Evolutionary conservation across 2,113 vertebrate genomes (phyloP).

Genomic region (Zosterops lateralis): DNA sequence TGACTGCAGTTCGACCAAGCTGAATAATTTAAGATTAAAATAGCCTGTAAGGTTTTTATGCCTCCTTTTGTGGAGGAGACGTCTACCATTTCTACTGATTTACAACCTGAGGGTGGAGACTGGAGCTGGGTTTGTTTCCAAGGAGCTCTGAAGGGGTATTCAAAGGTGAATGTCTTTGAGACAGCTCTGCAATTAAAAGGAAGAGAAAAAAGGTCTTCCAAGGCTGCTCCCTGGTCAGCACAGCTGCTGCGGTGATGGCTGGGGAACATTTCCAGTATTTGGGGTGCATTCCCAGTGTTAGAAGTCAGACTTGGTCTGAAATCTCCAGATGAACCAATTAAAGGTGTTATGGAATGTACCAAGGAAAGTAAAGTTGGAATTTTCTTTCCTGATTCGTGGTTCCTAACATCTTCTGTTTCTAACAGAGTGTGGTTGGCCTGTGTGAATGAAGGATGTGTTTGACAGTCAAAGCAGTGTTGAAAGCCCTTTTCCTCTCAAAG

Average conservation of each 20-base stretch:
- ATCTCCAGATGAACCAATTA: not conserved
- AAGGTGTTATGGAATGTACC: not conserved
- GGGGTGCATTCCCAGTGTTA: not conserved
- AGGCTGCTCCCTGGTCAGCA: not conserved
- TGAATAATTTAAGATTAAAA: conserved; percentile 22
- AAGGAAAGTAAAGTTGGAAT: not conserved
- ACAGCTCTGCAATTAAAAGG: not conserved
- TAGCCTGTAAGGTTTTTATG: conserved; percentile 1
- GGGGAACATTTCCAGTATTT: not conserved
- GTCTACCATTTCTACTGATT: not conserved
- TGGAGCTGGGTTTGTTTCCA: not conserved
- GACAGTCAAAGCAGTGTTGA: not conserved
- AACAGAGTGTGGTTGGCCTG: not conserved
- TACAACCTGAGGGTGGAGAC: not conserved
- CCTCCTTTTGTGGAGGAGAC: not conserved
- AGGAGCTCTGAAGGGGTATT: not conserved
- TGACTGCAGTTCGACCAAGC: not conserved
- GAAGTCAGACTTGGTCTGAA: not conserved
- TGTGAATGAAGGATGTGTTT: not conserved
- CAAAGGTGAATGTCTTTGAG: not conserved
- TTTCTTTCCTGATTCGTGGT: not conserved
- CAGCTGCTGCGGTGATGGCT: not conserved
- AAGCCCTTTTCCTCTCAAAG: not conserved
- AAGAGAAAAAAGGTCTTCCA: not conserved
- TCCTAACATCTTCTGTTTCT: not conserved